Conservation (phyloP, 2,888 invertebrate species). For the Cephus pygmeus region DNA sequence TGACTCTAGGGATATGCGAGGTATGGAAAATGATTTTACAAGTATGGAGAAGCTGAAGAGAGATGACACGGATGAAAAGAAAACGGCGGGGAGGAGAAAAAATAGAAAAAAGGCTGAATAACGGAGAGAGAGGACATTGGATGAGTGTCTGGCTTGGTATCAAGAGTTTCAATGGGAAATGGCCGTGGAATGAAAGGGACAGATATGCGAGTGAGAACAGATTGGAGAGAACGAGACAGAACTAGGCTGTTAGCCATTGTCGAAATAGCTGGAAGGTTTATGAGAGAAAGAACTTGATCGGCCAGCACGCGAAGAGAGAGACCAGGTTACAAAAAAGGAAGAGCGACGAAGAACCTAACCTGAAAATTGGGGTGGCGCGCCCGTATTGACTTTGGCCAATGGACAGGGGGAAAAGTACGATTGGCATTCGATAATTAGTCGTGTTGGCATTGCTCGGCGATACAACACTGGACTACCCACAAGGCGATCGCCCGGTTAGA, state of each 20-base stretch:
- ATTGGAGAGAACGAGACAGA: neutral
- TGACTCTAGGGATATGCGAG: neutral
- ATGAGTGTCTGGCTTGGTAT: neutral
- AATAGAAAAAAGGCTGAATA: neutral
- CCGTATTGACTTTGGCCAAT: neutral
- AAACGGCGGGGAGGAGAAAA: neutral
- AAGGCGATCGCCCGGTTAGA: constrained; percentile 15
- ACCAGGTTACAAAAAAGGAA: neutral
- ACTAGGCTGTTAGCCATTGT: neutral
- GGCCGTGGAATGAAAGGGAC: neutral
- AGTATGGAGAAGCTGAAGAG: neutral
- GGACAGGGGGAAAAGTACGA: constrained; percentile 29
- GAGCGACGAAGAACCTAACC: neutral
- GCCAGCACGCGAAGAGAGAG: neutral
- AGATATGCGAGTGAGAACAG: neutral
- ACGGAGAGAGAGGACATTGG: neutral
- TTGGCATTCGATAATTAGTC: constrained; percentile 54
- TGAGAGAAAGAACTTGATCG: neutral
- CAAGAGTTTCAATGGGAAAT: neutral
- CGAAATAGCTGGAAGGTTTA: neutral
- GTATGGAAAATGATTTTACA: neutral
- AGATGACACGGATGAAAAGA: neutral
- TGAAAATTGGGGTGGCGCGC: neutral
- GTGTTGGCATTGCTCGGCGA: constrained; percentile 32
- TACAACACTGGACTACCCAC: neutral